Conservation (phyloP, 92 coral and sea anemone species). For the Zoanthus sociatus region DNA sequence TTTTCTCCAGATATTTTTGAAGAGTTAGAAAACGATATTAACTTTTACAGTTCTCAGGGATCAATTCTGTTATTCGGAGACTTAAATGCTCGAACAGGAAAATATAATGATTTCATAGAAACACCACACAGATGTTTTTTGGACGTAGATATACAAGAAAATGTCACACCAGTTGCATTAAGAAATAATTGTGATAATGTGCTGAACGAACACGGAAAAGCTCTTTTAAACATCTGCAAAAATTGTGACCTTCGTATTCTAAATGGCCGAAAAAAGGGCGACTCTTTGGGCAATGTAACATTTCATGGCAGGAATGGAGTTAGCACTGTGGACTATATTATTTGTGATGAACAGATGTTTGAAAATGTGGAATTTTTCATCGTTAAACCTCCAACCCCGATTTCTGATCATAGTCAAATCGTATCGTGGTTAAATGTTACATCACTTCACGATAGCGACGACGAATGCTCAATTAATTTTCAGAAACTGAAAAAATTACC, state of each 20-base stretch:
- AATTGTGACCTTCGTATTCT: background rate
- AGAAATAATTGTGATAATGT: background rate
- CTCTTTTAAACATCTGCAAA: background rate
- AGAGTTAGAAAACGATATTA: too few species aligned
- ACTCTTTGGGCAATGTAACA: background rate
- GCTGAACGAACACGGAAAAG: background rate
- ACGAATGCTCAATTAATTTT: background rate
- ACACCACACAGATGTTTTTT: too few species aligned
- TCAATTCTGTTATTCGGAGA: too few species aligned
- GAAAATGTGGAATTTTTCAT: slow-evolving; percentile 6
- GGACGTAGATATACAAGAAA: too few species aligned
- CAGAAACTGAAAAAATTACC: background rate
- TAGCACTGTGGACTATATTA: background rate
- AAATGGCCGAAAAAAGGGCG: slow-evolving; percentile 1
- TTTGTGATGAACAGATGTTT: background rate
- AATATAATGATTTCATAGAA: too few species aligned
- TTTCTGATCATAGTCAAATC: slow-evolving; percentile 16
- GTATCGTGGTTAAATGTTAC: background rate
- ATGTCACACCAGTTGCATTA: too few species aligned
- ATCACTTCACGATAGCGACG: background rate
- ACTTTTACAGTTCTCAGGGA: too few species aligned
- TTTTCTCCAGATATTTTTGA: too few species aligned
- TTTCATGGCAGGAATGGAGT: background rate
- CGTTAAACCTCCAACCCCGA: slow-evolving; percentile 13
- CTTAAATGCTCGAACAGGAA: too few species aligned